Percentiles rank a stretch among this genome's conserved stretches.
Conservation (phyloP, 2,888 invertebrate genomes). For the Neocrepidodera transversa region DNA sequence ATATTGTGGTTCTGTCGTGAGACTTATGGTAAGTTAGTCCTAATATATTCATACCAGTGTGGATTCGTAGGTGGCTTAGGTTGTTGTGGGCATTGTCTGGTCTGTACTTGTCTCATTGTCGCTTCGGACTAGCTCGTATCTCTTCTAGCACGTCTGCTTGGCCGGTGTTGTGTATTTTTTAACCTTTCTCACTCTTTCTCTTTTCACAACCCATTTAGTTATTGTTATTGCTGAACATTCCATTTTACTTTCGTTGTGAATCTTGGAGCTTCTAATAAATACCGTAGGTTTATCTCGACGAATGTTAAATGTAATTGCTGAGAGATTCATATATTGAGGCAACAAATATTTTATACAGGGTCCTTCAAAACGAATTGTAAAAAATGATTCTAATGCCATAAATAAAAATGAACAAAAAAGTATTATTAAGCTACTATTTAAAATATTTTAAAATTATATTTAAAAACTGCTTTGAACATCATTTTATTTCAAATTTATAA, state of each 20-base stretch:
- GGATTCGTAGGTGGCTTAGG: constrained; percentile 48
- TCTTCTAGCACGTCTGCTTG: constrained; percentile 42
- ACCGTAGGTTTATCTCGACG: constrained; percentile 23
- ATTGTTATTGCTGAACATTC: constrained; percentile 34
- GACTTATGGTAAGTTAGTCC: constrained; percentile 56
- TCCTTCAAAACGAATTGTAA: no score
- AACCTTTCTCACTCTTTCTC: constrained; percentile 12
- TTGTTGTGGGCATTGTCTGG: constrained; percentile 50
- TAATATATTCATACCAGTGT: constrained; percentile 59
- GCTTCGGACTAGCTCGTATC: constrained; percentile 48
- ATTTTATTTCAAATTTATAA: no score
- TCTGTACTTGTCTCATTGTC: constrained; percentile 49
- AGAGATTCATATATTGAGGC: constrained; percentile 1
- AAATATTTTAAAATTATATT: no score
- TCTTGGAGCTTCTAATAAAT: constrained; percentile 21
- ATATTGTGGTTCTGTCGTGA: constrained; percentile 43
- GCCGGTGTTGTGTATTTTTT: constrained; percentile 47
- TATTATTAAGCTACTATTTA: no score
- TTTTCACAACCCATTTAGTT: constrained; percentile 27
- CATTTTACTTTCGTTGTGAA: constrained; percentile 33
- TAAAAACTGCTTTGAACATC: no score
- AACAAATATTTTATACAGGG: no score
- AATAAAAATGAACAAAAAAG: no score
- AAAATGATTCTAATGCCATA: no score
- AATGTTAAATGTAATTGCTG: constrained; percentile 14